Conservation (phyloP, 2,888 invertebrate genomes). For the Ochropleura leucogaster region DNA sequence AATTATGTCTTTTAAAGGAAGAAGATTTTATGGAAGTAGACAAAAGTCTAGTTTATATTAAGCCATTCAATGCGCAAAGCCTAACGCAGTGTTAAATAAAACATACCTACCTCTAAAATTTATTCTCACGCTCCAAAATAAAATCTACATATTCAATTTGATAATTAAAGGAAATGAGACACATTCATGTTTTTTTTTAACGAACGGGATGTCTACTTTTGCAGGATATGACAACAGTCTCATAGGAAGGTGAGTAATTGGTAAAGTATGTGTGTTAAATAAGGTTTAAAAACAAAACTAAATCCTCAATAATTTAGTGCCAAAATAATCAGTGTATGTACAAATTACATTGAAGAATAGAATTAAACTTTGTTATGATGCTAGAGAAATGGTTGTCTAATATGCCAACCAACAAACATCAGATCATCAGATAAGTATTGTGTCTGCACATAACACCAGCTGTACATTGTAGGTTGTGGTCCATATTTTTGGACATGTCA, state of each 20-base stretch:
- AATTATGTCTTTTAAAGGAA: not conserved
- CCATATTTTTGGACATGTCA: not conserved
- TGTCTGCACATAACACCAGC: too few species aligned
- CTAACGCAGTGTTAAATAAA: not conserved
- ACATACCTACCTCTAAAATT: not conserved
- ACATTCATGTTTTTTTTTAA: slow-evolving; percentile 18
- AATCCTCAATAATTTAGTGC: not conserved
- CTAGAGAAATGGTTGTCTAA: not conserved
- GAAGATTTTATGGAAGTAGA: not conserved
- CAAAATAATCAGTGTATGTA: not conserved
- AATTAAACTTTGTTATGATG: not conserved
- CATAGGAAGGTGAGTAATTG: slow-evolving; percentile 5
- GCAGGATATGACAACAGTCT: slow-evolving; percentile 37
- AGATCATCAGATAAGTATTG: too few species aligned
- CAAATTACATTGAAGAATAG: not conserved
- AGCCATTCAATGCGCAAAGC: not conserved
- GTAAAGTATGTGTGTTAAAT: not conserved
- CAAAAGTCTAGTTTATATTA: not conserved
- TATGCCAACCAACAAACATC: not conserved
- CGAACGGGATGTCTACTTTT: not conserved
- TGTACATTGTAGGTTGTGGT: not conserved
- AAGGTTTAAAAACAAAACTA: not conserved
- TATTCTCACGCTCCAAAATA: slow-evolving; percentile 33
- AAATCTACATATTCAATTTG: slow-evolving; percentile 10
- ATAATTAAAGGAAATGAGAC: slow-evolving; percentile 29